phyloP scores from a whole-genome alignment of 1,140 invertebrate species.

The Halesus radiatus region DNA sequence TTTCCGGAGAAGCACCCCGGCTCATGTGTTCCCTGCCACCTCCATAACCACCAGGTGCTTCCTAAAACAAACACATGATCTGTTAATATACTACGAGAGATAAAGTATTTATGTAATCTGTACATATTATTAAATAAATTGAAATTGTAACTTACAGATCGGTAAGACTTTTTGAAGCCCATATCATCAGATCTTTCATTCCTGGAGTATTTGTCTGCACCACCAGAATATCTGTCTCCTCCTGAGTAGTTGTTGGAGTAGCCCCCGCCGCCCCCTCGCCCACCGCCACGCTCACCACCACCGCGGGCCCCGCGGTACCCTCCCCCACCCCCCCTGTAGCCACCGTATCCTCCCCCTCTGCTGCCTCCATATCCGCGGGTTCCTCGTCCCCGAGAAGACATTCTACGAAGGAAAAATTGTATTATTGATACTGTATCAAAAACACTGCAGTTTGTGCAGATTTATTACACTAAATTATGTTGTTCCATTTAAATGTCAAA shows the following conservation, averaged over 20 bases:
- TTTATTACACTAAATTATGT: no score
- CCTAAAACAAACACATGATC: not conserved
- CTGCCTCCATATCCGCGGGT: conserved; percentile 62
- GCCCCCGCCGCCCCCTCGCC: conserved; percentile 61
- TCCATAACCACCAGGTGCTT: not conserved
- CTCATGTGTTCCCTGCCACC: conserved; percentile 62
- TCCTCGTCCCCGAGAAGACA: conserved; percentile 66
- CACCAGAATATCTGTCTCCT: conserved; percentile 62
- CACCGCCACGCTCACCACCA: conserved; percentile 62
- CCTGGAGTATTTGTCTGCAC: conserved; percentile 63
- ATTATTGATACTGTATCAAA: not conserved
- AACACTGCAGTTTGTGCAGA: not conserved
- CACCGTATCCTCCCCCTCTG: conserved; percentile 63
- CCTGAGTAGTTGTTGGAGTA: conserved; percentile 48
- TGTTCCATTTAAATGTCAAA: no score
- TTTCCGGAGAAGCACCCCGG: conserved; percentile 66
- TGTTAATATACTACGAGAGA: not conserved
- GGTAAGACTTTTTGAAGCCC: conserved; percentile 67
- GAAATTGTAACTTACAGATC: conserved; percentile 63
- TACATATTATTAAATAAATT: not conserved
- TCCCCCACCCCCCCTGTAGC: conserved; percentile 62
- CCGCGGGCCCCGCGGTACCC: conserved; percentile 62
- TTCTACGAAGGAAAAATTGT: conserved; percentile 55
- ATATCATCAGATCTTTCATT: conserved; percentile 66
- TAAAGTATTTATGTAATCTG: not conserved